These are phyloP conservation scores for Chaenogobius annularis DNA, from an alignment of 2,113 vertebrate genomes.

Conservation along the genomic window DNA sequence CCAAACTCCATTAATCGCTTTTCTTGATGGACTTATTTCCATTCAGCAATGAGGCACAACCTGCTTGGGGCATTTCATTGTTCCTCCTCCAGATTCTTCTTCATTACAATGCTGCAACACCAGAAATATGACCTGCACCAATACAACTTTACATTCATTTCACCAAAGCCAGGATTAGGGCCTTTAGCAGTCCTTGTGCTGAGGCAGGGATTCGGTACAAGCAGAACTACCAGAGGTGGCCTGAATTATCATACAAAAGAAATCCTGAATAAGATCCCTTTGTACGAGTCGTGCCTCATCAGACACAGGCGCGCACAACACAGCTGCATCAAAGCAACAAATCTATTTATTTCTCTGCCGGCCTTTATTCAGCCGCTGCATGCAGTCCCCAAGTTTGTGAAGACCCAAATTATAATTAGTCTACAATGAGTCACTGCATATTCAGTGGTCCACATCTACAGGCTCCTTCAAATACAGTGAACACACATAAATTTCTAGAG, in stretches of 20 bases:
- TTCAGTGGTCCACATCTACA: constrained; percentile 68
- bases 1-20: constrained; percentile 50
- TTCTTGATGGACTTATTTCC: constrained; percentile 52
- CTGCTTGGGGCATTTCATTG: constrained; percentile 50
- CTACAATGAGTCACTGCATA: constrained; percentile 73
- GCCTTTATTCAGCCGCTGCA: constrained; percentile 63
- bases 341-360: constrained; percentile 64
- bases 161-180: constrained; percentile 57
- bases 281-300: constrained; percentile 54
- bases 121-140: constrained; percentile 65
- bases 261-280: constrained; percentile 53
- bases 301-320: constrained; percentile 53
- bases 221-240: constrained; percentile 22
- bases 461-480: constrained; percentile 54
- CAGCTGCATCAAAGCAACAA: constrained; percentile 72
- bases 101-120: constrained; percentile 58
- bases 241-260: constrained; percentile 71
- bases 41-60: constrained; percentile 34
- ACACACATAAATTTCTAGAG: constrained; percentile 55
- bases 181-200: constrained; percentile 40
- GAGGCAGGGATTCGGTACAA: constrained; percentile 49
- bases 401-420: constrained; percentile 72
- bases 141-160: constrained; percentile 65
- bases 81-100: constrained; percentile 55
- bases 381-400: constrained; percentile 69